A percentile compares a stretch with the other conserved stretches of the same genome.
phyloP scores from a whole-genome alignment of 1,140 invertebrate species.

The Laodelphax striatellus region DNA sequence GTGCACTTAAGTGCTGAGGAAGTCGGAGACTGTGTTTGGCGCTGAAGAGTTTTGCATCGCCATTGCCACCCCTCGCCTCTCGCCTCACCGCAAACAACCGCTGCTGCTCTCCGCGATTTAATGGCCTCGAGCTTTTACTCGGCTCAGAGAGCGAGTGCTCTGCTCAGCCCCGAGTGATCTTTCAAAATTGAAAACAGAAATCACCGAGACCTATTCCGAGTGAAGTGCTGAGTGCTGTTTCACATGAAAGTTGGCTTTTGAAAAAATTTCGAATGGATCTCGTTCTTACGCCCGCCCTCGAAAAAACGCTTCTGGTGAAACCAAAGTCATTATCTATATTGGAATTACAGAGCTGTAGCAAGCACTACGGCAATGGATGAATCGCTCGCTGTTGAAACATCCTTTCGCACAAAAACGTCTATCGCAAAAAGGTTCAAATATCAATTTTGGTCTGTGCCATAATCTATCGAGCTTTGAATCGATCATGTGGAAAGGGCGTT shows the following conservation, averaged over 20 bases:
- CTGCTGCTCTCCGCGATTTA: not conserved
- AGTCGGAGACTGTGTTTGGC: too few species aligned
- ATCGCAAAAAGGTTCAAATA: too few species aligned
- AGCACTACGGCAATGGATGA: too few species aligned
- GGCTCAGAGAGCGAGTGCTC: not conserved
- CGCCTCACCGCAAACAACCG: not conserved
- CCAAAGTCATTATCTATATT: too few species aligned
- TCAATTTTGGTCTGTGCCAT: too few species aligned
- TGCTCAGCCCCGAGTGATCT: not conserved
- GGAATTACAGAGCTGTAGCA: too few species aligned
- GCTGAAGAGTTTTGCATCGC: not conserved
- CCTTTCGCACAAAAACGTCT: too few species aligned
- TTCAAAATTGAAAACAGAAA: slow-evolving; percentile 4
- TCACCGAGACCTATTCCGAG: not conserved
- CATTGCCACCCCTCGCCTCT: not conserved
- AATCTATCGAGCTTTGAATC: too few species aligned
- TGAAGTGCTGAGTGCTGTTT: slow-evolving; percentile 1
- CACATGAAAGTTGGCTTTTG: not conserved
- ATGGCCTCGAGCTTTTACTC: slow-evolving; percentile 1
- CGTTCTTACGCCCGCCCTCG: not conserved
- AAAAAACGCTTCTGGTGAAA: too few species aligned
- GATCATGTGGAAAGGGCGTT: too few species aligned
- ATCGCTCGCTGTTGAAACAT: too few species aligned
- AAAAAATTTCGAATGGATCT: not conserved
- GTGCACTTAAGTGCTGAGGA: too few species aligned